Evolutionary conservation across 2,888 invertebrate genomes (phyloP), one percentile per base, ranked within the genome.

Genomic region (Orthosia gracilis): DNA sequence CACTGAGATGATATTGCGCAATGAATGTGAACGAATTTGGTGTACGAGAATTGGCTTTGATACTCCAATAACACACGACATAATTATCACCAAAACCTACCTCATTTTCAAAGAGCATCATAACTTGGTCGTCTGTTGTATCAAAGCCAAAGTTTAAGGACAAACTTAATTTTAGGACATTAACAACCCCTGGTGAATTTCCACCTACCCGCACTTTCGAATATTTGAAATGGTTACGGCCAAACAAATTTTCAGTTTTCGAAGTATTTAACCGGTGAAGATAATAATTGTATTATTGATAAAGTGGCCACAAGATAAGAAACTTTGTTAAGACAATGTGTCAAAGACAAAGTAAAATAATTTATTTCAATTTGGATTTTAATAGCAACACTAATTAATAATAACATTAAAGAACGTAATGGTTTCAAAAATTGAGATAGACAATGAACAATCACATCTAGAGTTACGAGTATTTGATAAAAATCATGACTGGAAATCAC

Each of bases 101-200:
- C 13, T 45, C 40, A 47, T 1, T 69, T 26, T 69, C 76, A 79
- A 73, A 73, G 59, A 69, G 21, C 21, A 31, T 31, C 54, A 62
- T 65, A 45, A 26, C 13, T 69, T 13, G 13, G n/a, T 70, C 45
- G 52, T 40, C 59, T 76, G 64, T 74, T 76, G 61, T 71, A 81
- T 81, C 69, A 81, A 83, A 83, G 75, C 23, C 11, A 47, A 83
- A 72, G 65, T 73, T 40, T 15, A 82, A 78, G 73, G 68, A 70
- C 26, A 21, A 78, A 78, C 62, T 57, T 65, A 82, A 82, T 76
- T 79, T 77, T 68, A 45, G 49, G 26, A 61, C 64, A 68, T 71
- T 78, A 69, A 63, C 69, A 61, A 68, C 47, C 52, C 73, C 55
- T 15, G 26, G 50, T 71, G 49, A 65, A 68, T 72, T 82, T 62